phyloP scores from a whole-genome alignment of 1,140 invertebrate genomes.

The Caligus rogercresseyi region DNA sequence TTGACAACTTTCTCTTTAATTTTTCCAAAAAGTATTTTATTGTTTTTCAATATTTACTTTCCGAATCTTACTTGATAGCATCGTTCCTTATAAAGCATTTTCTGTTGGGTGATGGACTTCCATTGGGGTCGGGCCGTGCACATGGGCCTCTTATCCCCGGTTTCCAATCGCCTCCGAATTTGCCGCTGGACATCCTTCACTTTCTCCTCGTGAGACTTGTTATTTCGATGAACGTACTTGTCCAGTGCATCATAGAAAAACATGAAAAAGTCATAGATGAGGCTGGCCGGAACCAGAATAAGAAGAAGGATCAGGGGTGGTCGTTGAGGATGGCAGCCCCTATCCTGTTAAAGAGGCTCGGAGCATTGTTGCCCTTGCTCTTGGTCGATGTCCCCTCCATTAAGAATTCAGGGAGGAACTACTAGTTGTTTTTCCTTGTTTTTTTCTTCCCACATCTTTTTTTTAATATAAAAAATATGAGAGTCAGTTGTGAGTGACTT shows the following conservation, averaged over 20 bases:
- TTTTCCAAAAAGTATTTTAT: too few relatives aligned
- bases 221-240: background rate
- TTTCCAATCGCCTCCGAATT: conserved; percentile 43
- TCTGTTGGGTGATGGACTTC: conserved; percentile 57
- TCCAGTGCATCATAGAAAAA: background rate
- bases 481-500: too few relatives aligned
- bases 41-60: too few relatives aligned
- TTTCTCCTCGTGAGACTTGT: conserved; percentile 18
- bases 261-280: conserved; percentile 13
- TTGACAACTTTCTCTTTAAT: too few relatives aligned
- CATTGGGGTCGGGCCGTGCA: conserved; percentile 59
- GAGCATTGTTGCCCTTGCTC: too few relatives aligned
- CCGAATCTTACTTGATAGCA: conserved; percentile 41
- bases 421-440: too few relatives aligned
- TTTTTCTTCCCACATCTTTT: too few relatives aligned
- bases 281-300: background rate
- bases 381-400: too few relatives aligned
- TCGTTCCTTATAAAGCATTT: conserved; percentile 49
- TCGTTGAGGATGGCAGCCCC: background rate
- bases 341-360: background rate
- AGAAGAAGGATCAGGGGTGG: conserved; percentile 2
- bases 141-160: conserved; percentile 40
- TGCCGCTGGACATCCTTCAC: conserved; percentile 26
- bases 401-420: too few relatives aligned
- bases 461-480: too few relatives aligned